A percentile compares a stretch with the other conserved stretches of the same genome.
Evolutionary conservation across 2,113 vertebrate species (phyloP).

Genomic region (Paradoxurus hermaphroditus): DNA sequence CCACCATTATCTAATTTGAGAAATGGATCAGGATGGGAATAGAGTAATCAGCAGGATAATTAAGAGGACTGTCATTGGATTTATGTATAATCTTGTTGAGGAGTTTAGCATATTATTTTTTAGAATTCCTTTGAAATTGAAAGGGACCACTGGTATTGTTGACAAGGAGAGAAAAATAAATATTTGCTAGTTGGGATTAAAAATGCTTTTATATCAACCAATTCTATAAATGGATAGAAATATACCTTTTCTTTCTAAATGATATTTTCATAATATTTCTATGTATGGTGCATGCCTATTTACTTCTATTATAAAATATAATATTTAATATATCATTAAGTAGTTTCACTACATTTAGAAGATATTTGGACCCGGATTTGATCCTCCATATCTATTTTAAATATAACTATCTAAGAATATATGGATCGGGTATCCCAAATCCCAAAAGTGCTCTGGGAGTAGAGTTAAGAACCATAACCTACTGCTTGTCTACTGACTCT

Average conservation of each 20-base stretch:
- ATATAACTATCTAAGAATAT: neutral
- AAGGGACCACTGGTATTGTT: neutral
- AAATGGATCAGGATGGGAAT: neutral
- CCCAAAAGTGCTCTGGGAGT: neutral
- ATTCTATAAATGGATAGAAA: neutral
- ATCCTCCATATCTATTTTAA: neutral
- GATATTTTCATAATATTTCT: neutral
- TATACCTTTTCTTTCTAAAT: neutral
- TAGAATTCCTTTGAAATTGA: neutral
- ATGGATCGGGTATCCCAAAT: neutral
- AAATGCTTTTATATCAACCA: neutral
- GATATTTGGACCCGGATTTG: neutral
- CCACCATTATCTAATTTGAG: neutral
- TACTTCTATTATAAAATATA: neutral
- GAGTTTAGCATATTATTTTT: neutral
- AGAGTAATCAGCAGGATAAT: neutral
- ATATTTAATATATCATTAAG: neutral
- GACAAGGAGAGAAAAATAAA: neutral
- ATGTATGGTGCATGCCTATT: neutral
- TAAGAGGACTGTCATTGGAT: neutral
- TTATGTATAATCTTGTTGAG: neutral
- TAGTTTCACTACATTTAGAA: neutral
- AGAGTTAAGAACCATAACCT: neutral
- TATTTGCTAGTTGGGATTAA: neutral
- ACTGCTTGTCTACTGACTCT: neutral